Conservation (phyloP, 1,140 invertebrate genomes). For the Papilio machaon region DNA sequence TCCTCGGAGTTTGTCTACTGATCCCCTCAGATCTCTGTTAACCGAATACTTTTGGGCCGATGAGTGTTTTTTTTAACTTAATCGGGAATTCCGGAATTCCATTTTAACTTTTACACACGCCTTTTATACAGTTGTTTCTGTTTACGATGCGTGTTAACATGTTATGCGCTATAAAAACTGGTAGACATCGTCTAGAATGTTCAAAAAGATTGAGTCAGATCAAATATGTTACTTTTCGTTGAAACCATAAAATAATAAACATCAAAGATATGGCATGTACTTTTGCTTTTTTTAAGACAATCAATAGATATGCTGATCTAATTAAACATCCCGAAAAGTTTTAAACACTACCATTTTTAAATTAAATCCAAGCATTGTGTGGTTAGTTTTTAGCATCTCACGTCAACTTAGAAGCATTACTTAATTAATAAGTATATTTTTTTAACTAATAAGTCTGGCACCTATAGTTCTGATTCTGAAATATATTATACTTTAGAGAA, state of each 20-base stretch:
- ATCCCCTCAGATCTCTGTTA: constrained; percentile 65
- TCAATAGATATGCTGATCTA: no score
- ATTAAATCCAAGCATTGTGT: no score
- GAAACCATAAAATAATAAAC: no score
- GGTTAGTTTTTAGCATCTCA: no score
- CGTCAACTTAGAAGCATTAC: no score
- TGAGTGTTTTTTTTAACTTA: constrained; percentile 65
- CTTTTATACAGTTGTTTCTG: constrained; percentile 44
- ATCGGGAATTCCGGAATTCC: constrained; percentile 57
- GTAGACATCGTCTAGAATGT: not conserved
- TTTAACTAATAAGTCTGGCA: no score
- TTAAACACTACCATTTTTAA: no score
- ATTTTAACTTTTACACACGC: constrained; percentile 50
- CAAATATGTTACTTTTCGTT: not conserved
- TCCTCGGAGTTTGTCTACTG: constrained; percentile 54
- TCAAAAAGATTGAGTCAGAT: constrained; percentile 7
- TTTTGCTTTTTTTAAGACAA: no score
- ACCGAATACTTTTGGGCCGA: constrained; percentile 61
- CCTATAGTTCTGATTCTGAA: not conserved
- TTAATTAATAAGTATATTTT: no score
- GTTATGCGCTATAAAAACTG: constrained; percentile 21
- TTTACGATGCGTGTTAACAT: constrained; percentile 31
- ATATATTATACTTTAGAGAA: not conserved
- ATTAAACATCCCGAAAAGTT: no score
- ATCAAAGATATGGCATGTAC: no score